Evolutionary conservation across 2,888 invertebrate species (phyloP).

Genomic region (Neoaliturus tenellus): DNA sequence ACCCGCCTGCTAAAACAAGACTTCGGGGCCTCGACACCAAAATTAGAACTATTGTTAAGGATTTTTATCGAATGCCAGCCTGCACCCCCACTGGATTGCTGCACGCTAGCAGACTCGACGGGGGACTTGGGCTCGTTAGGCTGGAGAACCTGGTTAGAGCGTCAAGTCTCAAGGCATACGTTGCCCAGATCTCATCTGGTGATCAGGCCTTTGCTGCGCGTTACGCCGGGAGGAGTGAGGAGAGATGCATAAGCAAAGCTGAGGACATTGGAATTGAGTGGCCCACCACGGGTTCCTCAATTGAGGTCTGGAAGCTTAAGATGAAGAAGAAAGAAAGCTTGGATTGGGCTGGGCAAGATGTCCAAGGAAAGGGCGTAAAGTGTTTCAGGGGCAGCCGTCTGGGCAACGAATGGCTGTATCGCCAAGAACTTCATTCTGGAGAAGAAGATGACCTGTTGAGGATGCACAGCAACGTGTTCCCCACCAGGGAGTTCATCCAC

Average conservation of each 20-base stretch:
- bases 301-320: neutral
- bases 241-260: neutral
- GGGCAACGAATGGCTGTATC: conserved; percentile 32
- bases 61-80: neutral
- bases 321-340: neutral
- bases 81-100: neutral
- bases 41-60: conserved; percentile 32
- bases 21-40: neutral
- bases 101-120: neutral
- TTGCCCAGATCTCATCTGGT: neutral
- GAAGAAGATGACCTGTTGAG: conserved; percentile 53
- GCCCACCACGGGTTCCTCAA: neutral
- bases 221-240: neutral
- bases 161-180: neutral
- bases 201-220: neutral
- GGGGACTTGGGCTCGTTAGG: neutral
- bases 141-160: neutral
- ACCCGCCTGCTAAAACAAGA: no score
- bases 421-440: conserved; percentile 29
- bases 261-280: neutral
- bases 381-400: neutral
- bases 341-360: neutral
- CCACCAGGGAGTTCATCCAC: conserved; percentile 1
- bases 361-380: conserved; percentile 30
- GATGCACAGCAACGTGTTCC: conserved; percentile 59